A percentile compares a stretch with the other conserved stretches of the same genome.
Evolutionary conservation across 2,797 vertebrate species (phyloP).

Genomic region (Neolamprologus multifasciatus): DNA sequence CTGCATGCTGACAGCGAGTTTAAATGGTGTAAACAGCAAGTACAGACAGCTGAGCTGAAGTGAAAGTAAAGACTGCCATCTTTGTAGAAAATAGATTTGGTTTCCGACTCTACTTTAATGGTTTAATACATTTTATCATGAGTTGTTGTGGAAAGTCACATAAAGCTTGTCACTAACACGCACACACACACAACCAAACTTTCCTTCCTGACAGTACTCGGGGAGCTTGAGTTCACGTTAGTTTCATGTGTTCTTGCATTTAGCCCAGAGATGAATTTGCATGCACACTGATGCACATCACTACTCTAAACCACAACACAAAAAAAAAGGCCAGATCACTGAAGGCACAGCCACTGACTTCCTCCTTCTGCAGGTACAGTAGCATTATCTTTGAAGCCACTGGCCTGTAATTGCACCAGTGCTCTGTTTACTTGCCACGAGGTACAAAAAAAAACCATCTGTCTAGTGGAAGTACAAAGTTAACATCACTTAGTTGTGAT

Average conservation of each 20-base stretch:
- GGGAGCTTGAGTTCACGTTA: background rate
- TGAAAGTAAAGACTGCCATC: background rate
- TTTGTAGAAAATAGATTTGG: background rate
- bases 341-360: background rate
- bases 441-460: background rate
- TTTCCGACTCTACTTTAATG: background rate
- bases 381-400: background rate
- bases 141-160: background rate
- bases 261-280: background rate
- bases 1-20: background rate
- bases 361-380: background rate
- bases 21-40: background rate
- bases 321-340: slow-evolving; percentile 18
- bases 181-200: background rate
- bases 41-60: background rate
- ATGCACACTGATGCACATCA: background rate
- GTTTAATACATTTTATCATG: background rate
- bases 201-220: background rate
- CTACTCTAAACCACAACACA: background rate
- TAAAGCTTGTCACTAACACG: background rate
- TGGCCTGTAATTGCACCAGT: slow-evolving; percentile 12
- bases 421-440: background rate
- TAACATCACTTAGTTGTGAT: background rate
- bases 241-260: background rate
- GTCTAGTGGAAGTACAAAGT: background rate